Conservation (phyloP, 2,888 invertebrate genomes). For the Sphaerophoria rueppellii region DNA sequence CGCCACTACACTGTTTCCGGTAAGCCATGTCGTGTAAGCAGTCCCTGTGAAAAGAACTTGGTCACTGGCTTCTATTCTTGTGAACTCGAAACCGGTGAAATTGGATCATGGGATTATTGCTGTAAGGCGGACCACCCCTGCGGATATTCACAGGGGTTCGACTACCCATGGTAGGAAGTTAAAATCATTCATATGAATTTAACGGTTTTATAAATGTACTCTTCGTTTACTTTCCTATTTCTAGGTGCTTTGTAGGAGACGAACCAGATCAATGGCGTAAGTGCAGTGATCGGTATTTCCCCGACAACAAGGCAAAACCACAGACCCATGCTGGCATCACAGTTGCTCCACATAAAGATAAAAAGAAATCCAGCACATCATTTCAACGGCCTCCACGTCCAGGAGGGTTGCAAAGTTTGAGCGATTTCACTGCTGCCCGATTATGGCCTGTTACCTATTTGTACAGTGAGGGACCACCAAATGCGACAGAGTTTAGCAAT, state of each 20-base stretch:
- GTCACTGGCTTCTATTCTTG: constrained; percentile 93
- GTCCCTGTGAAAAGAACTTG: constrained; percentile 87
- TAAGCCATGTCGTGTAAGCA: constrained; percentile 88
- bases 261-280: constrained; percentile 92
- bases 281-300: constrained; percentile 92
- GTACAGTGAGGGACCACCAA: constrained; percentile 91
- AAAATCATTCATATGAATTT: background rate
- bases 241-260: constrained; percentile 93
- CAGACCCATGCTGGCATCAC: constrained; percentile 82
- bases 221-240: background rate
- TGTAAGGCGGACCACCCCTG: constrained; percentile 92
- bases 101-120: constrained; percentile 92
- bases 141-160: constrained; percentile 91
- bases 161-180: constrained; percentile 88
- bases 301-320: constrained; percentile 80
- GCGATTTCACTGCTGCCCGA: constrained; percentile 82
- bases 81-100: constrained; percentile 88
- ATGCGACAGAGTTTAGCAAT: constrained; percentile 84
- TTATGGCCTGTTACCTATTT: constrained; percentile 92
- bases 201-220: background rate
- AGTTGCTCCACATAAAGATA: constrained; percentile 79
- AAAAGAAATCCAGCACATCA: constrained; percentile 76
- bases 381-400: constrained; percentile 81
- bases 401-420: constrained; percentile 80
- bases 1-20: constrained; percentile 91